Base-by-base conservation (phyloP, 2,888 invertebrate genomes). In the Argyresthia goedartella region DNA sequence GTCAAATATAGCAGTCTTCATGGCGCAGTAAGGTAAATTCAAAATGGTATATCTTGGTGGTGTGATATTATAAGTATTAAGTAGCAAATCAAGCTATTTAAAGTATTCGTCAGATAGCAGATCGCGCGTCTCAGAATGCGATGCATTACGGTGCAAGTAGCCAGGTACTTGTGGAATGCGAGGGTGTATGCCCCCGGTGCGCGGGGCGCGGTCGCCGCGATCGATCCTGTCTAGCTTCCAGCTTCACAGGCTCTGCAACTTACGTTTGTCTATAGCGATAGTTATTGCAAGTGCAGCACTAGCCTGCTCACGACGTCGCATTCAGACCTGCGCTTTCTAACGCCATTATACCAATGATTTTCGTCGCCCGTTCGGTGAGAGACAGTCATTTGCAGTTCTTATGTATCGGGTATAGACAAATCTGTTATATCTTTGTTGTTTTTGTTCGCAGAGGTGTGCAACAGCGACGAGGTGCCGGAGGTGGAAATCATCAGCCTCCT, bases 401-500 rank as follows among this genome's bases (percentile, higher is more conserved):
- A 25, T 6, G 25, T 25, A 25, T 25, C 25, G 25, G 25, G 6
- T 25, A 25, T 25, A 25, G 25, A 25, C 25, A 25, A 25, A 25
- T 25, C 25, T 25, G 25, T 25, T 25, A 25, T 25, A 25, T 25
- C 6, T 6, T 25, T 25, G 25, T 25, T 25, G 25, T 25, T 25
- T 44, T 81, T 80, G 77, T 75, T 64, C 59, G 56, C 91, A 97
- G 97, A 97, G 88, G 90, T 97, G 88, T 96, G 96, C 90, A 95
- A 94, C 88, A 93, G 92, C 81, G 95, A 93, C 78, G 93, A 96
- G 82, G 90, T 96, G 81, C 95, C 96, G 58, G 98, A 98, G 89
- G 96, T 98, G 70, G 97, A 98, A 88, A 95, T 98, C 71, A 93
- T 98, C 81, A 96, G 96, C 79, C 89, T 98, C 63, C 89, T 98